Base-by-base conservation (phyloP, 2,113 vertebrate genomes). In the Cottus gobio region DNA sequence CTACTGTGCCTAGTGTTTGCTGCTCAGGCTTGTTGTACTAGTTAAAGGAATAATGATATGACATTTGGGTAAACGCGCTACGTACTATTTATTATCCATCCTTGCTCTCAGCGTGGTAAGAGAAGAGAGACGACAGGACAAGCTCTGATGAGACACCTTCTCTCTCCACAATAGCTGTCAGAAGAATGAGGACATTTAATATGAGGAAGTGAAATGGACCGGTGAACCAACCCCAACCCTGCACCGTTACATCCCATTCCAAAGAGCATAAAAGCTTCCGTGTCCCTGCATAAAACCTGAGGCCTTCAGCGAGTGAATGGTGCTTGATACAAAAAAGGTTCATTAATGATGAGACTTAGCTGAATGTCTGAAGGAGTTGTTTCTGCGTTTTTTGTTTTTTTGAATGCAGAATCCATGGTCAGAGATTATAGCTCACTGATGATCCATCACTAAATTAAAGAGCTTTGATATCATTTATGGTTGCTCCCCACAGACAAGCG, bases 261-360 rank as follows among this genome's bases (percentile, higher is more conserved):
- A 28, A 63, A 28, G 67, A 63, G 67, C 58, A 79, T 83, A 85
- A 87, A 79, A 83, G 34, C 48, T 69, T 30, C 44, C 9, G 31
- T 79, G 57, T 58, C 65, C 72, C 72, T 75, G 65, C 62, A 62
- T 73, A 65, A 83, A 83, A 75, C n/a, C 39, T 2, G 28, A 67
- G 56, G 64, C 62, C 70, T 34, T 71, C 12, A 18, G 70, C 44
- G 22, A 18, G 34, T 42, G 44, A 36, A 46, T 8, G 1, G 48
- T 67, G 36, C 52, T 76, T 6, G 1, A 85, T 36, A 61, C 31
- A 34, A 67, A 63, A 46, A 68, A 30, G 26, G 7, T 37, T 3
- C 7, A 28, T 71, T 65, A 79, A 77, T 81, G 50, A 76, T 22
- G 5, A 11, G 3, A 60, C 54, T 57, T 24, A 58, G n/a, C 62